Conservation (phyloP, 2,113 vertebrate species). For the Cyanocitta stelleri region DNA sequence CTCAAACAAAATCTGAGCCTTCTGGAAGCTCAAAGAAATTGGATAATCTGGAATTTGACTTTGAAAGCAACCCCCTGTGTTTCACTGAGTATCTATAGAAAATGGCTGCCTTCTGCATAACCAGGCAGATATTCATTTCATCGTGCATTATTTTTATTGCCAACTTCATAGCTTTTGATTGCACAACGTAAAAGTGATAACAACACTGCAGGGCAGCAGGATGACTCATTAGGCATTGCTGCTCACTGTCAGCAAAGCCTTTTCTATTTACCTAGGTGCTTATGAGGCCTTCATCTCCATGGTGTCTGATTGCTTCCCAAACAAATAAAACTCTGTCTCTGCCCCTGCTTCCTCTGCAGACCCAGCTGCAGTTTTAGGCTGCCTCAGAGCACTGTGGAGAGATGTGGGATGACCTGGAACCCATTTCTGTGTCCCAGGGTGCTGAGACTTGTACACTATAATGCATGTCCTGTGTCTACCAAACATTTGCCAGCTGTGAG, state of each 20-base stretch:
- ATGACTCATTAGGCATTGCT: constrained; percentile 39
- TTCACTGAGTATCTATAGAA: not conserved
- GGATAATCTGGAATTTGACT: not conserved
- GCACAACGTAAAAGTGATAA: constrained; percentile 18
- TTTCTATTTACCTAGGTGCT: constrained; percentile 57
- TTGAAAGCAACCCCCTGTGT: not conserved
- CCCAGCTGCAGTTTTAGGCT: not conserved
- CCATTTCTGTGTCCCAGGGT: not conserved
- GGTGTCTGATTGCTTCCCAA: constrained; percentile 50
- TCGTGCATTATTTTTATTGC: constrained; percentile 14
- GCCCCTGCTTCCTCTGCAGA: not conserved
- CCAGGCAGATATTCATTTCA: constrained; percentile 6
- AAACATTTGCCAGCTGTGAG: not conserved
- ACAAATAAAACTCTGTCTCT: constrained; percentile 30
- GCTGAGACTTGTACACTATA: not conserved
- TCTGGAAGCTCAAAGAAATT: not conserved
- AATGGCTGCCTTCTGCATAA: not conserved
- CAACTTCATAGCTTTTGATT: constrained; percentile 27
- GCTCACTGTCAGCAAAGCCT: constrained; percentile 7
- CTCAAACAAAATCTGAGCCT: not conserved
- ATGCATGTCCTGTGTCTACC: not conserved
- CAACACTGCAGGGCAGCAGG: constrained; percentile 29
- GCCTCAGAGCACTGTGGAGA: not conserved
- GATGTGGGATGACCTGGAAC: not conserved
- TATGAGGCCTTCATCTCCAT: constrained; percentile 28